Conservation (phyloP, 2,113 vertebrate genomes). For the Grammomys dolichurus region DNA sequence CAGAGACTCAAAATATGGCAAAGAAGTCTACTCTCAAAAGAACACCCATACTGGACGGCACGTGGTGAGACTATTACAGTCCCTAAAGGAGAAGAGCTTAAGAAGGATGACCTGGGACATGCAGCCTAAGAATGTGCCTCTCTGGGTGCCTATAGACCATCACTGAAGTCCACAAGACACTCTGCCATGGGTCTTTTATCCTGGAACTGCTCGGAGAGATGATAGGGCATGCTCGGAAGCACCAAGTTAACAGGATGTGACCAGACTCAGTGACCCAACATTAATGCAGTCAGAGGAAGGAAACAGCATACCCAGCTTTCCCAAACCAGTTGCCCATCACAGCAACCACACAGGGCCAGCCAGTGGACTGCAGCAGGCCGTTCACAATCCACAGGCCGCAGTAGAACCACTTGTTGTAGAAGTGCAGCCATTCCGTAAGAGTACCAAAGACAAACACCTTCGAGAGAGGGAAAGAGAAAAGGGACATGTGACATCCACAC, state of each 20-base stretch:
- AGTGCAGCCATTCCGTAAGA: slow-evolving; percentile 94
- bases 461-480: slow-evolving; percentile 23
- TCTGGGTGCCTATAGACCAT: background rate
- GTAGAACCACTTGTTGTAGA: slow-evolving; percentile 96
- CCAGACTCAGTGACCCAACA: background rate
- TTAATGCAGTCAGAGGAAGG: background rate
- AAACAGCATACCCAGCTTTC: slow-evolving; percentile 90
- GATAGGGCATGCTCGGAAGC: background rate
- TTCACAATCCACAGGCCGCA: slow-evolving; percentile 95
- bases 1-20: background rate
- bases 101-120: background rate
- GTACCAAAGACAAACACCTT: slow-evolving; percentile 95
- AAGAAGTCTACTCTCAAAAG: background rate
- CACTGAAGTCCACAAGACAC: background rate
- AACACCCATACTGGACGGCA: background rate
- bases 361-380: slow-evolving; percentile 96
- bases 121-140: background rate
- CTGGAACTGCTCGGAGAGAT: background rate
- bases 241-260: background rate
- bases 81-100: background rate
- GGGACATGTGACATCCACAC: background rate
- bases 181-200: background rate
- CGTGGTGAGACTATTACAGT: background rate
- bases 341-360: slow-evolving; percentile 98
- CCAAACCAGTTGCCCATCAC: slow-evolving; percentile 99